Conservation (phyloP, 2,888 invertebrate genomes). For the Muschampia plurimacula region DNA sequence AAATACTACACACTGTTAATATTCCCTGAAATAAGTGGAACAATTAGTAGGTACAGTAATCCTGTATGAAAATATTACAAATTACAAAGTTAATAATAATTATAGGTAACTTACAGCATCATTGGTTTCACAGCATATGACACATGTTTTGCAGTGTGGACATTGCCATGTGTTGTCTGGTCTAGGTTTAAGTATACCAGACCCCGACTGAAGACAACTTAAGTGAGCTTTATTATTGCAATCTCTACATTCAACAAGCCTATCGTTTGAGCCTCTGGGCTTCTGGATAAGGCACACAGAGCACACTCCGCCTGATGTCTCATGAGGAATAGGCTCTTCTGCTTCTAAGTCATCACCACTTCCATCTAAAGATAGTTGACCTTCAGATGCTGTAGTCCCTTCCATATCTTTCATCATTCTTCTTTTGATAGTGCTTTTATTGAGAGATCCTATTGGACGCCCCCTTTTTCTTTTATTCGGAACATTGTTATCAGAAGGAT, state of each 20-base stretch:
- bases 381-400: slow-evolving; percentile 69
- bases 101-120: slow-evolving; percentile 86
- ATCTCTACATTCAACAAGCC: slow-evolving; percentile 89
- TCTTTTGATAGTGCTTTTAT: slow-evolving; percentile 86
- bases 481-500: slow-evolving; percentile 93
- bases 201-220: slow-evolving; percentile 88
- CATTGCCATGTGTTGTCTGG: slow-evolving; percentile 94
- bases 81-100: neutral
- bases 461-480: slow-evolving; percentile 90
- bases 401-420: slow-evolving; percentile 70
- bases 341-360: slow-evolving; percentile 78
- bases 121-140: slow-evolving; percentile 91
- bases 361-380: slow-evolving; percentile 72
- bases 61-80: neutral
- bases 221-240: slow-evolving; percentile 91
- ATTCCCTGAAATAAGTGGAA: slow-evolving; percentile 80
- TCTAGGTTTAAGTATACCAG: slow-evolving; percentile 87
- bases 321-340: slow-evolving; percentile 71
- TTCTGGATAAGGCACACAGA: slow-evolving; percentile 87
- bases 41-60: neutral
- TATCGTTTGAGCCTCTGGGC: slow-evolving; percentile 86
- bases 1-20: slow-evolving; percentile 92
- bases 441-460: slow-evolving; percentile 87
- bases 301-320: slow-evolving; percentile 86
- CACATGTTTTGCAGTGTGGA: slow-evolving; percentile 95